Evolutionary conservation across 1,140 invertebrate species (phyloP), one percentile per base, ranked within the genome.

Genomic region (Sycophila sp.): DNA sequence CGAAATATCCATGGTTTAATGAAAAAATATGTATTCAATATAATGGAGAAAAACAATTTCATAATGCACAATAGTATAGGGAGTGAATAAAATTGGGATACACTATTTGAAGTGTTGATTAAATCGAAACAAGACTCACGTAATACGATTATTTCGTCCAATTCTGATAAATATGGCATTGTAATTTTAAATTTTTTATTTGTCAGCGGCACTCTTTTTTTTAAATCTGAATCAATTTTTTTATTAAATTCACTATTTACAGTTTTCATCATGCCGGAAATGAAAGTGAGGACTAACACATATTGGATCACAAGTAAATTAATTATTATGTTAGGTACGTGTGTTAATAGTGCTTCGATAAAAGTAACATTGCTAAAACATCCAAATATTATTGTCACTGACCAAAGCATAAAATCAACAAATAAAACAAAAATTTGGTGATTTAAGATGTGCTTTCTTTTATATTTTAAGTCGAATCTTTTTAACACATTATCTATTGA

Each of bases 1-100:
- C 42, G 40, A 49, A 22, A 13, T 47, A 63, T 63, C 34, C 40
- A 63, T 15, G 59, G 59, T 49, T 63, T 63, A 6, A 63, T 34
- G 15, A 63, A 49, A 49, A 32, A 63, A 17, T 63, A 42, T 15
- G 42, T 42, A 49, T 63, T 63, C 3, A 63, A 3, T 34, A 63
- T 19, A 15, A 63, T 63, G 2, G 56, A 38, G 28, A 40, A 59
- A 40, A 59, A 59, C 0, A 59, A 24, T 26, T 59, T 59, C 40
- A 28, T 38, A 22, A 59, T 40, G 22, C 56, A 59, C 22, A 40
- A 1, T 59, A 59, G 22, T 40, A 59, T 38, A 13, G 56, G 34
- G 24, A 24, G 6, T 2, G 56, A 59, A 32, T 59, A 59, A 59
- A 59, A 59, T 24, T 26, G 11, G 3, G 59, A 63, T 22, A 63